phyloP scores from a whole-genome alignment of 2,797 vertebrate genomes.

The Poliocrania exsul region DNA sequence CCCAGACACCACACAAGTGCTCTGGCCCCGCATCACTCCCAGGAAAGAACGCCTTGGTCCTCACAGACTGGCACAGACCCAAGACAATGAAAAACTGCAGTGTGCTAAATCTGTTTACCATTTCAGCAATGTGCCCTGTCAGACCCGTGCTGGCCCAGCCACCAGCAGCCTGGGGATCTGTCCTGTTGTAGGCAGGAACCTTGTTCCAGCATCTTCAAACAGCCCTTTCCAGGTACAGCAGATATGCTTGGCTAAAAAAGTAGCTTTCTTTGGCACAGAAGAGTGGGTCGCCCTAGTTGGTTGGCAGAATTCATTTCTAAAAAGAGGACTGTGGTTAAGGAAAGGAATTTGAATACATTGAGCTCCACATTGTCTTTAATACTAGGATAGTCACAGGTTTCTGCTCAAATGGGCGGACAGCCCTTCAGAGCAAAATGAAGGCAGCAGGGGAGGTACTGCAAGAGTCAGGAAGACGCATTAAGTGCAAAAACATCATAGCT shows the following conservation, averaged over 20 bases:
- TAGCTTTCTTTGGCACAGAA: neutral
- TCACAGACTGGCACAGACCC: accelerated
- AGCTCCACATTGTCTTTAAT: neutral
- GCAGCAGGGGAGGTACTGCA: neutral
- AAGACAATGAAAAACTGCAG: neutral
- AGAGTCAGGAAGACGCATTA: neutral
- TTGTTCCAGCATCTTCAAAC: neutral
- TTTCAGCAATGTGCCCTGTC: neutral
- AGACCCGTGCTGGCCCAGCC: neutral
- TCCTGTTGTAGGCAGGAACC: neutral
- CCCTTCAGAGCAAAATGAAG: neutral
- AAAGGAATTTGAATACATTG: conserved; percentile 15
- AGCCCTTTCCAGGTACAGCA: conserved; percentile 25
- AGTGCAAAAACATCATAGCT: neutral
- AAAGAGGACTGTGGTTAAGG: neutral
- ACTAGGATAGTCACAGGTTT: neutral
- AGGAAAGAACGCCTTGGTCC: accelerated
- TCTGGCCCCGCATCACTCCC: accelerated
- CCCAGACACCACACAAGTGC: accelerated
- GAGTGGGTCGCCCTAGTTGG: neutral
- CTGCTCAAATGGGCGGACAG: neutral
- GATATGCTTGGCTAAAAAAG: conserved; percentile 1
- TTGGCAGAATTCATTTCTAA: conserved; percentile 2
- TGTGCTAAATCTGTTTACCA: neutral
- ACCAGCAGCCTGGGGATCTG: neutral